These are phyloP conservation scores for Anguilla pacifica DNA, from an alignment of 2,797 vertebrate genomes.

Conservation along the genomic window DNA sequence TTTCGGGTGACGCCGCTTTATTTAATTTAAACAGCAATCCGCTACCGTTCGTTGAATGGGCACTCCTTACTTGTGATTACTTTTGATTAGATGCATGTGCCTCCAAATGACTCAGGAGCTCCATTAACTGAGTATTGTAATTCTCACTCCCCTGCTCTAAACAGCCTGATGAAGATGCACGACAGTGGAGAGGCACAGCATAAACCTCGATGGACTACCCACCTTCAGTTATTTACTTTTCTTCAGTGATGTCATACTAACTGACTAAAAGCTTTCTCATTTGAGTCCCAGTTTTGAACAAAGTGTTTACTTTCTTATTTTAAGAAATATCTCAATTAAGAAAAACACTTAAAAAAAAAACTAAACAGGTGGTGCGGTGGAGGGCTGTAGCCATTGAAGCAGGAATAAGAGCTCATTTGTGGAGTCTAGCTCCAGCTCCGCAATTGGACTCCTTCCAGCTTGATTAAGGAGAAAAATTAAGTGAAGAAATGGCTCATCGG, in stretches of 20 bases:
- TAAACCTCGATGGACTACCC: not conserved
- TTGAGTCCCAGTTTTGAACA: not conserved
- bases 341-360: not conserved
- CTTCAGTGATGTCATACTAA: not conserved
- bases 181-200: not conserved
- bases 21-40: not conserved
- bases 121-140: slow-evolving; percentile 1
- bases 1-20: not conserved
- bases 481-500: slow-evolving; percentile 34
- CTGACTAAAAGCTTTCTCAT: not conserved
- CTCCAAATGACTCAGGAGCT: not conserved
- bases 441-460: slow-evolving; percentile 37
- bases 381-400: not conserved
- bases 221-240: not conserved
- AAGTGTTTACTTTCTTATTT: not conserved
- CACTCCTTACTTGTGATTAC: not conserved
- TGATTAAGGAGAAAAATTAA: slow-evolving; percentile 36
- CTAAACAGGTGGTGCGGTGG: slow-evolving; percentile 4
- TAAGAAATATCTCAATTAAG: slow-evolving; percentile 12
- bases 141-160: not conserved
- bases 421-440: not conserved
- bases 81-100: not conserved
- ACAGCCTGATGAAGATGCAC: not conserved
- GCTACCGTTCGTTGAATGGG: not conserved
- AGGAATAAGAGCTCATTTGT: slow-evolving; percentile 4